These are phyloP conservation scores for Drosophila pruinosa DNA, from an alignment of 1,140 invertebrate species.

Conservation along the genomic window DNA sequence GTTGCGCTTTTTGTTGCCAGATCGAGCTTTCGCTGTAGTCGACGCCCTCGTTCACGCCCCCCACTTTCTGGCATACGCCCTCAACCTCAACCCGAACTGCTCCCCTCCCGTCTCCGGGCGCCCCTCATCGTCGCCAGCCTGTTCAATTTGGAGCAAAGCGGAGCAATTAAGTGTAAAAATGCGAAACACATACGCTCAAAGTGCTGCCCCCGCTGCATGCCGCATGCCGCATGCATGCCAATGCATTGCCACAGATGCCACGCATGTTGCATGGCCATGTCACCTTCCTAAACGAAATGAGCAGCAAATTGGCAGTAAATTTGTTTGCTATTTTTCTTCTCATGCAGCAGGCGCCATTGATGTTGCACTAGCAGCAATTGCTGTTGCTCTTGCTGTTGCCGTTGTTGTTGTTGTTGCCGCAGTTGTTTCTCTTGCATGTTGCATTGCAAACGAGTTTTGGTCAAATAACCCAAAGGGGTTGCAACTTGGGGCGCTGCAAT, in stretches of 20 bases:
- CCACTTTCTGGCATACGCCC: not conserved
- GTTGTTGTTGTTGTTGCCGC: slow-evolving; percentile 46
- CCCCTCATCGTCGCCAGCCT: not conserved
- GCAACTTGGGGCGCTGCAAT: not conserved
- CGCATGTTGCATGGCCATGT: slow-evolving; percentile 69
- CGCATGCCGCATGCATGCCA: slow-evolving; percentile 4
- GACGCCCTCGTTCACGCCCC: not conserved
- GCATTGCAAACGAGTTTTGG: slow-evolving; percentile 63
- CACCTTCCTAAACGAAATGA: slow-evolving; percentile 79
- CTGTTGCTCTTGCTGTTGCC: slow-evolving; percentile 8
- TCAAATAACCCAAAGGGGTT: slow-evolving; percentile 54
- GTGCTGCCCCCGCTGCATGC: slow-evolving; percentile 30
- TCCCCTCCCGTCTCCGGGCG: not conserved
- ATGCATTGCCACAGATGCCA: slow-evolving; percentile 26
- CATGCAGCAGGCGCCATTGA: slow-evolving; percentile 28
- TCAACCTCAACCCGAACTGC: too few relatives aligned
- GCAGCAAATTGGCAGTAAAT: slow-evolving; percentile 80
- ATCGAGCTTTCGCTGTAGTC: not conserved
- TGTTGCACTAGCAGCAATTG: slow-evolving; percentile 44
- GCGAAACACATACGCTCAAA: slow-evolving; percentile 78
- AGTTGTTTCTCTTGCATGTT: slow-evolving; percentile 53
- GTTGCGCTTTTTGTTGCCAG: slow-evolving; percentile 62
- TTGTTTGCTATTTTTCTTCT: slow-evolving; percentile 78
- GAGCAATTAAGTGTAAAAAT: slow-evolving; percentile 79
- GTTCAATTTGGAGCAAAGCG: slow-evolving; percentile 76